Evolutionary conservation across 2,113 vertebrate genomes (phyloP).

Genomic region (human (Homo sapiens)): GRCh38 chr5:65069001-65069500

Average conservation of each 20-base stretch:
- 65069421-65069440: neutral
- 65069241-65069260: neutral
- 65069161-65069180: slow-evolving; percentile 18
- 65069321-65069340: neutral
- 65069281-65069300: neutral
- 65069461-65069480: neutral
- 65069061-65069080: slow-evolving; percentile 28
- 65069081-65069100: neutral
- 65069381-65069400: neutral
- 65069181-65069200: neutral
- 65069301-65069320: neutral
- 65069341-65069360: neutral
- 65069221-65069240: neutral
- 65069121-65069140: slow-evolving; percentile 39
- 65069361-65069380: neutral
- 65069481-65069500: slow-evolving; percentile 19
- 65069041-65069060: slow-evolving; percentile 28
- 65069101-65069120: slow-evolving; percentile 43
- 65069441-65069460: neutral
- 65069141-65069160: neutral
- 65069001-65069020: neutral
- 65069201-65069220: neutral
- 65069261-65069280: neutral
- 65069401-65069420: neutral
- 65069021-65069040: neutral